Base-by-base conservation (phyloP, 2,888 invertebrate species). In the Resseliella maxima region DNA sequence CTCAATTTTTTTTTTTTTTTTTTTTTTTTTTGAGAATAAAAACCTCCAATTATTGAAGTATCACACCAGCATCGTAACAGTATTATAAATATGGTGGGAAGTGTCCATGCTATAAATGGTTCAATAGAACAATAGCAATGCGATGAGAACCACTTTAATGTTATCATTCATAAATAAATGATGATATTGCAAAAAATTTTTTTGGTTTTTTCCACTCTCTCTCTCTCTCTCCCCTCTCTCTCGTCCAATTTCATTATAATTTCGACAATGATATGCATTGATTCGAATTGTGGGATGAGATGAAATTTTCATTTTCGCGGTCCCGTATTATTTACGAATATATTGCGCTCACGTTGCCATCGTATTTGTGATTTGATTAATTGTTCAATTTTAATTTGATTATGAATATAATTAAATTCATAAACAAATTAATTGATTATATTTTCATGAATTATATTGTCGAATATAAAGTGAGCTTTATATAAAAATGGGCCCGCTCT, bases 61-160 rank as follows among this genome's bases (percentile, higher is more conserved):
- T n/a, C n/a, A 41, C 41, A 41, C 27, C 6, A 72, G 31, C 15
- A 0, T 72, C 31, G 18, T 18, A 50, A 15, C 2, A n/a, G n/a
- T n/a, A n/a, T n/a, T n/a, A n/a, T n/a, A 72, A 59, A 27, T 8
- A 12, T 41, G 59, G 72, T 35, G 31, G 15, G 2, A 72, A 72
- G 31, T 72, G 72, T 31, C 1, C 35, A 31, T 0, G 72, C 72
- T 18, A 72, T 35, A 31, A 72, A 72, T 31, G 72, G 72, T 12
- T 31, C 72, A 31, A 31, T 15, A 41, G 18, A 59, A 72, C 35
- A 72, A 72, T 18, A 72, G n/a, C 31, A 72, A 31, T 31, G 72
- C 72, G 72, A 72, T 72, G 72, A 72, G 72, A 72, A 31, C 72
- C 72, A 72, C 72, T 72, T 72, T 31, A 72, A 72, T 72, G 72